phyloP scores from a whole-genome alignment of 2,797 vertebrate genomes.

The Aplochiton taeniatus region DNA sequence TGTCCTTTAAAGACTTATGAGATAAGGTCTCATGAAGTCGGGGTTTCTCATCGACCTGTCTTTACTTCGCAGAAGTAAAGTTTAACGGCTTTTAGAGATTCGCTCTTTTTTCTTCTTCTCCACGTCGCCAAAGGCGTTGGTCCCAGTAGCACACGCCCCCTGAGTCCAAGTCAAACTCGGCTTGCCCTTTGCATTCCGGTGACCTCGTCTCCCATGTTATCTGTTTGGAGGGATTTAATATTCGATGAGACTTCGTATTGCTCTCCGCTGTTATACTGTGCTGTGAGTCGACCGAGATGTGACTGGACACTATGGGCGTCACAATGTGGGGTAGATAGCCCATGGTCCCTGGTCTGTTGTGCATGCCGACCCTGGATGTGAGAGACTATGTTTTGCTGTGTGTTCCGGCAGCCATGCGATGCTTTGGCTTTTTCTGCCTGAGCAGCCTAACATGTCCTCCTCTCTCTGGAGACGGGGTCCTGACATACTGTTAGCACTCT shows the following conservation, averaged over 20 bases:
- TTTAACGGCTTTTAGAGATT: background rate
- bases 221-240: constrained; percentile 48
- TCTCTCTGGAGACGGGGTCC: too few species aligned
- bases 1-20: constrained; percentile 15
- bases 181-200: constrained; percentile 25
- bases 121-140: too few species aligned
- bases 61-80: constrained; percentile 18
- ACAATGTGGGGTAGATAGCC: constrained; percentile 50
- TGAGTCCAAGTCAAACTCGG: constrained; percentile 6
- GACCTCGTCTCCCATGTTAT: constrained; percentile 53
- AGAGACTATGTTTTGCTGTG: too few species aligned
- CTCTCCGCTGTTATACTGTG: constrained; percentile 41
- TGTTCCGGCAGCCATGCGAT: too few species aligned
- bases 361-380: constrained; percentile 15
- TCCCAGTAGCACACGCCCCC: too few species aligned
- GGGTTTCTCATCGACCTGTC: constrained; percentile 23
- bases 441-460: background rate
- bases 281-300: constrained; percentile 14
- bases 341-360: constrained; percentile 30
- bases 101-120: background rate
- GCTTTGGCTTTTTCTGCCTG: constrained; percentile 39
- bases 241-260: constrained; percentile 59
- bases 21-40: constrained; percentile 12
- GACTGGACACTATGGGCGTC: constrained; percentile 38
- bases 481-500: too few species aligned